Base-by-base conservation (phyloP, 1,140 invertebrate species). In the Melitaea cinxia region DNA sequence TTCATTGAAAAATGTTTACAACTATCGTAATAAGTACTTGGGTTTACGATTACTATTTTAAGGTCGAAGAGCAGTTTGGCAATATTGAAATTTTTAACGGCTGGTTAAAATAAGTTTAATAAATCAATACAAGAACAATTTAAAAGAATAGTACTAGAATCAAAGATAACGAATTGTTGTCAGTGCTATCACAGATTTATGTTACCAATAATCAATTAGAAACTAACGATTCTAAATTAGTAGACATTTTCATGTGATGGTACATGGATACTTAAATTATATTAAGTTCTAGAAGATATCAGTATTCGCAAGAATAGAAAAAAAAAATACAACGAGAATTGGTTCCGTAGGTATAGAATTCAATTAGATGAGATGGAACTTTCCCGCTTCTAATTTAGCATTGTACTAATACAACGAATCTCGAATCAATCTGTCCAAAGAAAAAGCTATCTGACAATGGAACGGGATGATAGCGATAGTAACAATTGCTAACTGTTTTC, bases 371-470 rank as follows among this genome's bases (percentile, higher is more conserved):
- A 82, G 75, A 80, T 55, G 70, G 65, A 80, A 85, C 74, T 76
- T 85, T 87, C 82, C 80, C 78, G 78, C 74, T 83, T 78, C 65
- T 86, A 85, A 88, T 88, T 78, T 82, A 77, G 72, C 73, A 88
- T 89, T 89, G 85, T 87, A 74, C 71, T 77, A 77, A 79, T 63
- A 73, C 68, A 67, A 70, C 73, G 72, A 82, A 87, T 87, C 83
- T 82, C 58, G 69, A 80, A 81, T 80, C 80, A 79, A 82, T 80
- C 79, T 83, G 68, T 77, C 74, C 71, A 80, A 80, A 80, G 79
- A 87, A 89, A 87, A 82, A 80, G 70, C 74, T 64, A 85, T 77
- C 75, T 79, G 75, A 82, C 81, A 84, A 85, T 82, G 81, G 84
- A 90, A 88, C 80, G 65, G 70, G 65, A 77, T 62, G 73, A 76